phyloP scores from a whole-genome alignment of 2,888 invertebrate genomes.

The Erebia palarica region DNA sequence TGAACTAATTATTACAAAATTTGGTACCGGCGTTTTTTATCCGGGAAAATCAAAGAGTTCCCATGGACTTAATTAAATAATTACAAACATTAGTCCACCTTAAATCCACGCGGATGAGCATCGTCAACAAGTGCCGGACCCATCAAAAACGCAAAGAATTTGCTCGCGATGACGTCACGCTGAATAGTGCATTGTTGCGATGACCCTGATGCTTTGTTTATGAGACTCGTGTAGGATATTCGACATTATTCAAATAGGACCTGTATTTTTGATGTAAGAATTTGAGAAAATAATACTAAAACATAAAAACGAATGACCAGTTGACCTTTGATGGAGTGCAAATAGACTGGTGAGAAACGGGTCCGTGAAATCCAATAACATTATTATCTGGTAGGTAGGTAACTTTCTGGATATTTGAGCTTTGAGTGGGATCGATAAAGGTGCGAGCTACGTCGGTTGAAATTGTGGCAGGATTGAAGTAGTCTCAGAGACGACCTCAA shows the following conservation, averaged over 20 bases:
- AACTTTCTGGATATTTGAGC: constrained; percentile 4
- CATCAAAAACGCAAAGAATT: constrained; percentile 29
- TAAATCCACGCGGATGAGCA: no score
- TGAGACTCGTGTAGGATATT: constrained; percentile 35
- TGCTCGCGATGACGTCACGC: constrained; percentile 38
- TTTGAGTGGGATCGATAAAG: constrained; percentile 19
- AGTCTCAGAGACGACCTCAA: neutral
- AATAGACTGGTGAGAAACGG: constrained; percentile 26
- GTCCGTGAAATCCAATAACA: constrained; percentile 11
- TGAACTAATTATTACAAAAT: no score
- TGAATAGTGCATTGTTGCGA: constrained; percentile 44
- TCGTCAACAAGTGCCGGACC: no score
- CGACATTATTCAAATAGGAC: constrained; percentile 18
- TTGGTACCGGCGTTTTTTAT: no score
- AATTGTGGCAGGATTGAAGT: constrained; percentile 7
- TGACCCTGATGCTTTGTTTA: constrained; percentile 44
- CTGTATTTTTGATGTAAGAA: constrained; percentile 18
- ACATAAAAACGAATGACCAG: constrained; percentile 14
- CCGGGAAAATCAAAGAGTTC: no score
- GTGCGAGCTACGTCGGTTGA: constrained; percentile 1
- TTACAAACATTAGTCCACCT: no score
- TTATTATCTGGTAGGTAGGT: neutral
- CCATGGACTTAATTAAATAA: no score
- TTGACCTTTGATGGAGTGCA: constrained; percentile 45
- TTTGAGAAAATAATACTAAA: constrained; percentile 12